Evolutionary conservation across 2,113 vertebrate species (phyloP).

Genomic region (Hypocryptadius cinnamomeus): DNA sequence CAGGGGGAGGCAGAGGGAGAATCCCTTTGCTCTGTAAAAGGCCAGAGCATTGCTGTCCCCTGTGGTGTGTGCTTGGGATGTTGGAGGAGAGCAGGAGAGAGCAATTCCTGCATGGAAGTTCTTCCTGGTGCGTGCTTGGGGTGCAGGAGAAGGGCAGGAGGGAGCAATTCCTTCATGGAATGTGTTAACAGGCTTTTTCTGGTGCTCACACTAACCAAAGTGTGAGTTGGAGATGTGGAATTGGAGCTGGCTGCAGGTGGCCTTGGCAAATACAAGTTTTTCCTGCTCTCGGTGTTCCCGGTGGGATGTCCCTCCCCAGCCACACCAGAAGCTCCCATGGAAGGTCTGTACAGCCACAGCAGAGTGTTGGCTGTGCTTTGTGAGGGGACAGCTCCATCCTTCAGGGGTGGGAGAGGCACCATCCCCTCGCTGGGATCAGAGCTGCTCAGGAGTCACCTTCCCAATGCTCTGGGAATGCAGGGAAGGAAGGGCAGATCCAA

Average conservation of each 20-base stretch:
- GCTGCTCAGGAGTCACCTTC: neutral
- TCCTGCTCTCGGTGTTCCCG: neutral
- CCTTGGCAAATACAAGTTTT: constrained; percentile 46
- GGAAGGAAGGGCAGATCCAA: neutral
- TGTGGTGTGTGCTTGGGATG: neutral
- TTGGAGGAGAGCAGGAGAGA: neutral
- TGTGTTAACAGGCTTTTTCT: neutral
- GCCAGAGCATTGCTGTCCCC: neutral
- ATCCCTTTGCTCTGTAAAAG: neutral
- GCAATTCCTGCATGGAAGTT: neutral
- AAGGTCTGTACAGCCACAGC: neutral
- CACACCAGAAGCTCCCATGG: neutral
- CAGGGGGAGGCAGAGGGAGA: neutral
- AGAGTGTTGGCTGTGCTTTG: neutral
- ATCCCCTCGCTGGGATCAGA: accelerated
- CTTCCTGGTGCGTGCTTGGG: neutral
- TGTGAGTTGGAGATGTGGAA: accelerated
- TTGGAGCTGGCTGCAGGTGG: neutral
- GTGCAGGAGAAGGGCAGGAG: neutral
- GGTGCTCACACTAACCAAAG: neutral
- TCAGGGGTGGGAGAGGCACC: neutral
- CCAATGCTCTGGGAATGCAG: neutral
- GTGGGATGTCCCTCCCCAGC: neutral
- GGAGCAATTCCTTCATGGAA: neutral
- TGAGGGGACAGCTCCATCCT: neutral